Conservation (phyloP, 1,140 invertebrate genomes). For the Heliconius congener region DNA sequence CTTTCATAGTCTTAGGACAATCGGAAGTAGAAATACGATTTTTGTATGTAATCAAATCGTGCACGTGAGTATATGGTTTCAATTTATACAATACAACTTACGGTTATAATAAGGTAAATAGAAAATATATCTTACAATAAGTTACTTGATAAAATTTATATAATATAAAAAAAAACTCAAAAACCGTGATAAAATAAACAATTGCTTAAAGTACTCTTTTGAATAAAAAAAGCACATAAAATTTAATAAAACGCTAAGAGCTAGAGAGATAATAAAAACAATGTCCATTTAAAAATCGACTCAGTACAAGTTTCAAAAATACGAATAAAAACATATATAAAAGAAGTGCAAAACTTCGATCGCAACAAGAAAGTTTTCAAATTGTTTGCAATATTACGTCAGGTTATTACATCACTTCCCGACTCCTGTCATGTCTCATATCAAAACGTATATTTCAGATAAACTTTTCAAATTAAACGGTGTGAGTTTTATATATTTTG, state of each 20-base stretch:
- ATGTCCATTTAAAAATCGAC: neutral
- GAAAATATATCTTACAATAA: neutral
- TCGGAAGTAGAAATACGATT: too few relatives aligned
- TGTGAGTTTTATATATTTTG: neutral
- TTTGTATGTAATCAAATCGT: too few relatives aligned
- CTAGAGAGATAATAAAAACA: neutral
- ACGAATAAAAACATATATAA: neutral
- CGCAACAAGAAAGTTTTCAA: neutral
- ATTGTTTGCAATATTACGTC: constrained; percentile 6
- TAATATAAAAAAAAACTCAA: neutral
- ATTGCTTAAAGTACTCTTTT: neutral
- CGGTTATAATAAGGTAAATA: too few relatives aligned
- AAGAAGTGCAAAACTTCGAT: neutral
- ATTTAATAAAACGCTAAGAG: too few relatives aligned
- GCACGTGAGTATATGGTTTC: too few relatives aligned
- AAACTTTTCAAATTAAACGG: neutral
- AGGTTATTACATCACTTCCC: neutral
- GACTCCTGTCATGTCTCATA: neutral
- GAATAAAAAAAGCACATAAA: neutral
- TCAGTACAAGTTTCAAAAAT: neutral
- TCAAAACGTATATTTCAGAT: constrained; percentile 2
- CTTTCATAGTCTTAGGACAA: too few relatives aligned
- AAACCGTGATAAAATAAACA: too few relatives aligned
- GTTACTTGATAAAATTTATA: neutral
- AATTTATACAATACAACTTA: too few relatives aligned